A percentile compares a stretch with the other conserved stretches of the same genome.
These are phyloP conservation scores for Hydrozoanthus gracilis DNA, from an alignment of 92 coral and sea anemone genomes.

Conservation along the genomic window DNA sequence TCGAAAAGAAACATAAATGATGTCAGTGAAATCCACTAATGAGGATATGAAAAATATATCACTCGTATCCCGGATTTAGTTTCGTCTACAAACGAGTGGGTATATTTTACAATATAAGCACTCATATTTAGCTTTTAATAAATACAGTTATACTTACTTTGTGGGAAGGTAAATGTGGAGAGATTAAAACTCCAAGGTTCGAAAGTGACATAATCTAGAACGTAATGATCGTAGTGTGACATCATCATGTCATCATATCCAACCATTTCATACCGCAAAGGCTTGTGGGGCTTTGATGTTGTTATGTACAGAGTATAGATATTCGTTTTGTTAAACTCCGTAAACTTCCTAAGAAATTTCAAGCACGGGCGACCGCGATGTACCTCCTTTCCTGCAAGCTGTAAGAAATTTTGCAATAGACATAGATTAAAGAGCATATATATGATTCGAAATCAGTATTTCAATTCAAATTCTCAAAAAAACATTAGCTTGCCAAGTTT, in stretches of 20 bases:
- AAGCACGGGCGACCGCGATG: slow-evolving; percentile 86
- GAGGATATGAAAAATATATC: too few relatives aligned
- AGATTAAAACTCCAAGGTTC: slow-evolving; percentile 88
- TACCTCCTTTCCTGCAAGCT: slow-evolving; percentile 82
- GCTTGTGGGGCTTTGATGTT: slow-evolving; percentile 79
- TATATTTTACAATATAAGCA: too few relatives aligned
- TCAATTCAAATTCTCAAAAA: too few relatives aligned
- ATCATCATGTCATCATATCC: slow-evolving; percentile 96
- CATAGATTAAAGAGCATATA: not conserved
- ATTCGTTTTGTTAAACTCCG: slow-evolving; percentile 82
- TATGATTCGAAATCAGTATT: not conserved
- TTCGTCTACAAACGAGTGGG: too few relatives aligned
- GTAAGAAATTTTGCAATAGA: not conserved
- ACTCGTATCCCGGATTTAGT: too few relatives aligned
- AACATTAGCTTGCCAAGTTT: too few relatives aligned
- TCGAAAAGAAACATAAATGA: too few relatives aligned
- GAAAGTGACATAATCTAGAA: slow-evolving; percentile 87
- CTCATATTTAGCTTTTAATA: not conserved
- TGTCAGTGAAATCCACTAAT: too few relatives aligned
- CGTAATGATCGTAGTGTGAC: slow-evolving; percentile 97
- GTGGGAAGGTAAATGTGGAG: slow-evolving; percentile 81
- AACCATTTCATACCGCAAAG: slow-evolving; percentile 92
- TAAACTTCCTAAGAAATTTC: slow-evolving; percentile 72
- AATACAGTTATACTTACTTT: slow-evolving; percentile 64
- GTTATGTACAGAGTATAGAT: slow-evolving; percentile 78